Percentiles rank a stretch among this genome's conserved stretches.
These are phyloP conservation scores for Acomys russatus DNA, from an alignment of 2,797 vertebrate genomes.

Conservation along the genomic window DNA sequence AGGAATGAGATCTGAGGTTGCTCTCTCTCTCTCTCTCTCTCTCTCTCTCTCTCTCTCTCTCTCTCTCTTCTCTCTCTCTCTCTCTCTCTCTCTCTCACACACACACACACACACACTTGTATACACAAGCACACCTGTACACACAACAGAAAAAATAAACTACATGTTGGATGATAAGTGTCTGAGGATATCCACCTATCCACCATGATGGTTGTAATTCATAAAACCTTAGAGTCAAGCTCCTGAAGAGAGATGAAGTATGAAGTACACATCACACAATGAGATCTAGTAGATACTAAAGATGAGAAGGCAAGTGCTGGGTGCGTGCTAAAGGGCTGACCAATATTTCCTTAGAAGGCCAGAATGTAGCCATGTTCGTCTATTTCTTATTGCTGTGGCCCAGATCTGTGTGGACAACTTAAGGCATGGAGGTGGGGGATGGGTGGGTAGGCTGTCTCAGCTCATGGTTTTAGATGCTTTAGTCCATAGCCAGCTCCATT, in stretches of 20 bases:
- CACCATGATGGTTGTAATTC: neutral
- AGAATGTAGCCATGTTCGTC: neutral
- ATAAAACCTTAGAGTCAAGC: neutral
- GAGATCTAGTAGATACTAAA: neutral
- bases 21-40: neutral
- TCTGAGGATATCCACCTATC: neutral
- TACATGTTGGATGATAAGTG: neutral
- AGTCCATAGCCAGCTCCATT: neutral
- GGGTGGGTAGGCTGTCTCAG: neutral
- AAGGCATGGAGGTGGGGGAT: neutral
- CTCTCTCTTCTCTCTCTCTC: no score
- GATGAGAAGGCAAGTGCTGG: neutral
- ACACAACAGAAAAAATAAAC: neutral
- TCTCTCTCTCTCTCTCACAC: no score
- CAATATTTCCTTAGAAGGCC: slow-evolving; percentile 28
- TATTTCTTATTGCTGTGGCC: neutral
- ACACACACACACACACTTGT: neutral
- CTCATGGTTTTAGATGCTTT: neutral
- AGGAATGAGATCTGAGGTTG: neutral
- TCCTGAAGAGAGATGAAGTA: neutral
- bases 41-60: no score
- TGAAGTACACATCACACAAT: neutral
- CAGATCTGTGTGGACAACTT: neutral
- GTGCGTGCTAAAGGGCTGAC: neutral
- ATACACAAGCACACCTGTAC: neutral